Evolutionary conservation across 1,140 invertebrate genomes (phyloP).

Genomic region (Spodoptera frugiperda): DNA sequence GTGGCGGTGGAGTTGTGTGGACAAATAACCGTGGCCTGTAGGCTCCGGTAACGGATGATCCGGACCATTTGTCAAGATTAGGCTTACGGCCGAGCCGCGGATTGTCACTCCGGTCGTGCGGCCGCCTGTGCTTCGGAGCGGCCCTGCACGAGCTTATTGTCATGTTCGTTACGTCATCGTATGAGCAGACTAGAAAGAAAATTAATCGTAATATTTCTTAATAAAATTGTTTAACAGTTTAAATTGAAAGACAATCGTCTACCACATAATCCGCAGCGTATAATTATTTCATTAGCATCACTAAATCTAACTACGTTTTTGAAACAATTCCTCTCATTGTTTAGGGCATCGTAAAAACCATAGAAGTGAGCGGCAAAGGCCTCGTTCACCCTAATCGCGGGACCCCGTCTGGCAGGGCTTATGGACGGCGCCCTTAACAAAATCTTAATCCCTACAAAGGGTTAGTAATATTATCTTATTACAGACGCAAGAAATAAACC

Average conservation of each 20-base stretch:
- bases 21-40: conserved; percentile 69
- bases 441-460: conserved; percentile 86
- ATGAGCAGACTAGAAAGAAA: neutral
- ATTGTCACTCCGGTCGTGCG: conserved; percentile 19
- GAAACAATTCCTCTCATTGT: conserved; percentile 53
- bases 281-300: conserved; percentile 46
- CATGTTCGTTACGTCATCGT: conserved; percentile 15
- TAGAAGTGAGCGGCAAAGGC: conserved; percentile 73
- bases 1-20: conserved; percentile 67
- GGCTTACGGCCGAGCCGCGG: conserved; percentile 56
- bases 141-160: conserved; percentile 17
- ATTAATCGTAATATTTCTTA: neutral
- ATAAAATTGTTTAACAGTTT: conserved; percentile 17
- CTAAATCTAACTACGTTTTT: conserved; percentile 46
- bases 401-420: conserved; percentile 71
- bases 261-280: conserved; percentile 26
- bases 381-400: conserved; percentile 57
- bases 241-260: conserved; percentile 25
- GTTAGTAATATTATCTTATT: conserved; percentile 85
- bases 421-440: conserved; percentile 79
- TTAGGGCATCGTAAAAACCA: conserved; percentile 73
- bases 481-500: conserved; percentile 81
- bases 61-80: conserved; percentile 83
- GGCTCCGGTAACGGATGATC: conserved; percentile 70
- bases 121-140: conserved; percentile 7